These are phyloP conservation scores for Epistrophella euchroma DNA, from an alignment of 2,888 invertebrate species.

Conservation along the genomic window DNA sequence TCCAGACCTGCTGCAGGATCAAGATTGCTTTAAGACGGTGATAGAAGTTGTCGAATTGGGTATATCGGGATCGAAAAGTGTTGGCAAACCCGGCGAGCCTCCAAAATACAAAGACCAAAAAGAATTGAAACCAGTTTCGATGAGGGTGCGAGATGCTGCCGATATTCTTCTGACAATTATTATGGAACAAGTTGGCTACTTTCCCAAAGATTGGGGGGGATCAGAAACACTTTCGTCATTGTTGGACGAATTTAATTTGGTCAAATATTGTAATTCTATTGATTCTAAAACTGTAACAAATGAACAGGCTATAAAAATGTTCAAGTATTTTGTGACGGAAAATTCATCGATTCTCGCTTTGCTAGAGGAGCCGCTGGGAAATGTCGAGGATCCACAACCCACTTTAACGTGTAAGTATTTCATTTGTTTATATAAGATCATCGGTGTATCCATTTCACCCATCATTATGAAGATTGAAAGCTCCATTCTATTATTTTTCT, in stretches of 20 bases:
- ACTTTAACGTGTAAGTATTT: conserved; percentile 88
- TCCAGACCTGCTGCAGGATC: conserved; percentile 94
- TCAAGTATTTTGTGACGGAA: conserved; percentile 96
- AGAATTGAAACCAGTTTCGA: conserved; percentile 97
- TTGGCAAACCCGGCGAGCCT: conserved; percentile 93
- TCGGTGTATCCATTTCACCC: background rate
- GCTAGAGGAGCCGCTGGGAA: conserved; percentile 96
- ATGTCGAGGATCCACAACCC: conserved; percentile 96
- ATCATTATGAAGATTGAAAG: background rate
- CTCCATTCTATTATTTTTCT: too few relatives aligned
- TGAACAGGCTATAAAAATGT: conserved; percentile 88
- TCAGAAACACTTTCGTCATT: conserved; percentile 93
- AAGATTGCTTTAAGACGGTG: conserved; percentile 95
- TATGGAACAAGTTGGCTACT: conserved; percentile 94
- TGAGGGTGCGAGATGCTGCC: conserved; percentile 98
- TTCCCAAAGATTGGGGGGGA: conserved; percentile 91
- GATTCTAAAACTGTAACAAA: conserved; percentile 78
- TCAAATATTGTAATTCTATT: conserved; percentile 89
- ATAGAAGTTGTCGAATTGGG: conserved; percentile 98
- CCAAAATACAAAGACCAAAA: conserved; percentile 98
- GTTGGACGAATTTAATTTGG: conserved; percentile 93
- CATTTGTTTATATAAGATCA: background rate
- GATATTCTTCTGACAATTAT: conserved; percentile 96
- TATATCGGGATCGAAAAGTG: conserved; percentile 96
- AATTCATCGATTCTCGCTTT: conserved; percentile 94